Base-by-base conservation (phyloP, 2,888 invertebrate species). In the Helobdella robusta region DNA sequence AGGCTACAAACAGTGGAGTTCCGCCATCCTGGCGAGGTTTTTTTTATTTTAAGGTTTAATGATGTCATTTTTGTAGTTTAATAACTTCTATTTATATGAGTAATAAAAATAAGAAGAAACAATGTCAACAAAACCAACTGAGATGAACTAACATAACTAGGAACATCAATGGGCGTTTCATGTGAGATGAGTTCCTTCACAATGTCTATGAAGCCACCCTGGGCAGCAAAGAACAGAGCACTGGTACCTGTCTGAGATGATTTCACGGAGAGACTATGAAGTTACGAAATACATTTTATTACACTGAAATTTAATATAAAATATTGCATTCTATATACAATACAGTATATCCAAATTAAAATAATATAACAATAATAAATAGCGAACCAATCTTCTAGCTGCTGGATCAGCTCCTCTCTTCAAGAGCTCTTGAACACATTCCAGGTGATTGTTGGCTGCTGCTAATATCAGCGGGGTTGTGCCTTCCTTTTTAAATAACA, bases 391-490 rank as follows among this genome's bases (percentile, higher is more conserved):
- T 79, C 93, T 84, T 74, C 87, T 85, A 66, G 88, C 86, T 74
- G 86, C 86, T 0, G 91, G 87, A 82, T 93, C 90, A 0, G 92
- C 92, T 61, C 92, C 93, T 81, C 93, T 91, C 69, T 88, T 87
- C 70, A 93, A 81, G 68, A 94, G 82, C 79, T 92, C 90, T 65
- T 85, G 81, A 34, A 91, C 91, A 81, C 91, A 91, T 60, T 89
- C 87, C 71, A 86, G 83, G 81, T 92, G 90, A 1, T 91, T 91
- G 80, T 91, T 89, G 63, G 92, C 91, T 2, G 91, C 87, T 1
- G 93, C 88, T 75, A 94, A 83, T 77, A 93, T 91, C 72, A 93
- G 83, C 3, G 93, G 92, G 4, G 93, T 92, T 35, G 93, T 93
- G 54, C 91, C 91, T 79, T 93, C 92, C 93, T 93, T 82, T 6